Evolutionary conservation across 2,888 invertebrate genomes (phyloP), one percentile per base, ranked within the genome.

Genomic region (Acleris cristana): DNA sequence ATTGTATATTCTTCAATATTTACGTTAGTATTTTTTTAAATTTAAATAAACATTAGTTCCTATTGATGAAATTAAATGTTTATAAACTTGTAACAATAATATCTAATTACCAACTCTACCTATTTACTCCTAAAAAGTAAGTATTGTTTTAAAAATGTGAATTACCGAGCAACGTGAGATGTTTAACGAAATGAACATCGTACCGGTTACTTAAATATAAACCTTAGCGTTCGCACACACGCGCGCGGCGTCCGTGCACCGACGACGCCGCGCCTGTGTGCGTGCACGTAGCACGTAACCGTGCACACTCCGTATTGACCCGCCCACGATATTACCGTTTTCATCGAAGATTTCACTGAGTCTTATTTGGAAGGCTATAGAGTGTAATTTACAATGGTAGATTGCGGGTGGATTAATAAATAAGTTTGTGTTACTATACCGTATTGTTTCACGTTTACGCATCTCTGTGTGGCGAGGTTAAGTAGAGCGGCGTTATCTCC

Each of bases 381-480:
- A 76, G 84, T 79, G 58, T 52, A 76, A 69, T 74, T 71, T 79
- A 6, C 67, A 72, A 74, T 62, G 55, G 74, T 51, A 44, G 66
- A 65, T 59, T 64, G 57, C 69, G 67, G 69, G 72, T 69, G 76
- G 73, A 77, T 80, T 84, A 81, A 84, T 76, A 76, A 76, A 78
- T 85, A 88, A 83, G 82, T 81, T 87, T 87, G 91, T 87, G 79
- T 85, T 83, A 82, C 87, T 89, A 86, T 91, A 91, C 91, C 91
- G 92, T 92, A 92, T 92, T 92, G 92, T 92, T 92, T 90, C 90
- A 90, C 89, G 90, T 90, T 91, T 89, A 90, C 88, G 88, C 87
- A 86, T 86, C 85, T 90, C 87, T 90, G 90, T 92, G 91, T 90
- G 89, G 83, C 84, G 89, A 90, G 90, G 92, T 92, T 92, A 92